A percentile compares a stretch with the other conserved stretches of the same genome.
These are phyloP conservation scores for Drosophila buzzatii DNA, from an alignment of 2,888 invertebrate genomes.

Conservation along the genomic window DNA sequence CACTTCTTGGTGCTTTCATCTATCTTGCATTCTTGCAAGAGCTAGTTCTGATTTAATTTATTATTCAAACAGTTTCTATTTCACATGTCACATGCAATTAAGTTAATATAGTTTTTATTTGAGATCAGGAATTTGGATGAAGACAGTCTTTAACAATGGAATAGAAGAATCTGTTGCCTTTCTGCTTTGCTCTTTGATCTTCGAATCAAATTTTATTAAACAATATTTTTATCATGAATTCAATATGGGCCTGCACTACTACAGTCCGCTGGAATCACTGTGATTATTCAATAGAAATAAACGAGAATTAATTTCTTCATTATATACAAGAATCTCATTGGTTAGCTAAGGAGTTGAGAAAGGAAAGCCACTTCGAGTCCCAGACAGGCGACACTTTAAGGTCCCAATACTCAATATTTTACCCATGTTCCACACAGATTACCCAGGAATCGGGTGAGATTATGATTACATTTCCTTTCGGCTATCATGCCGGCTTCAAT, in stretches of 20 bases:
- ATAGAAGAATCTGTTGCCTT: not conserved
- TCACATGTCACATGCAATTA: not conserved
- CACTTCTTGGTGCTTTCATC: not conserved
- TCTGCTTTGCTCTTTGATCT: not conserved
- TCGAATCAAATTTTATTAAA: not conserved
- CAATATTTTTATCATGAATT: not conserved
- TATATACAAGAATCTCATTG: not conserved
- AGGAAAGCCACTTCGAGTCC: not conserved
- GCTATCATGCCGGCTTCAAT: constrained; percentile 99
- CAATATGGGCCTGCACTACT: not conserved
- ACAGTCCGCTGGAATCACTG: not conserved
- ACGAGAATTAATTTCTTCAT: too few relatives aligned
- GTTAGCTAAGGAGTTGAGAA: not conserved
- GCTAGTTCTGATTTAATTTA: not conserved
- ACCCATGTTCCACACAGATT: constrained; percentile 87
- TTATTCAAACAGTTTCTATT: not conserved
- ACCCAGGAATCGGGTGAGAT: constrained; percentile 98
- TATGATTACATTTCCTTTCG: constrained; percentile 99
- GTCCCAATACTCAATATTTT: constrained; percentile 3
- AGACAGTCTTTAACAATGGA: not conserved
- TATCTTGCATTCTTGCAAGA: too few relatives aligned
- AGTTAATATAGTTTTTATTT: not conserved
- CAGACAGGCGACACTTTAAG: not conserved
- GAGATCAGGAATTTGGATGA: too few relatives aligned
- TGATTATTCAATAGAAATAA: not conserved